These are phyloP conservation scores for Hippocampus mohnikei DNA, from an alignment of 2,113 vertebrate genomes.

Conservation along the genomic window DNA sequence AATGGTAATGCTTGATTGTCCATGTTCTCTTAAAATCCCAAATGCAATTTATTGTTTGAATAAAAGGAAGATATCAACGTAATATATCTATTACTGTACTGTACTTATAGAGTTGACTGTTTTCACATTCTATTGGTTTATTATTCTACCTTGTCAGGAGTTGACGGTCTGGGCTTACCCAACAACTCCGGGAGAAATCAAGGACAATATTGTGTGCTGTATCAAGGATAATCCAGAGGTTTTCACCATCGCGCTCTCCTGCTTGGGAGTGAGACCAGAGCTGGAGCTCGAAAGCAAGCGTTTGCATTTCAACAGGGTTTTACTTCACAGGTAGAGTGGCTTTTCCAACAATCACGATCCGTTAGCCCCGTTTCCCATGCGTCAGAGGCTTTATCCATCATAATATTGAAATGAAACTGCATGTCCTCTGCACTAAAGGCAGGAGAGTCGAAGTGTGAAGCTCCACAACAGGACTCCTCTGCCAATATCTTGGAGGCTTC, in stretches of 20 bases:
- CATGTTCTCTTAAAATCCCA: no score
- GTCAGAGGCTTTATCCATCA: not conserved
- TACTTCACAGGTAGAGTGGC: slow-evolving; percentile 77
- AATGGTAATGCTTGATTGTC: no score
- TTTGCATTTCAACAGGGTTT: slow-evolving; percentile 78
- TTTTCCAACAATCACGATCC: not conserved
- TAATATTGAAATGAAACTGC: not conserved
- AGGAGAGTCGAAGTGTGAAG: slow-evolving; percentile 62
- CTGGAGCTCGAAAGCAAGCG: slow-evolving; percentile 78
- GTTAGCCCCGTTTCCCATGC: not conserved
- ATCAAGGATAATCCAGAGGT: slow-evolving; percentile 82
- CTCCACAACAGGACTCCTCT: slow-evolving; percentile 75
- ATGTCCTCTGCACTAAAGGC: slow-evolving; percentile 55
- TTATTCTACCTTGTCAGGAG: slow-evolving; percentile 58
- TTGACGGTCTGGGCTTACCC: slow-evolving; percentile 87
- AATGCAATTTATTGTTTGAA: not conserved
- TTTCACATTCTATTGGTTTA: not conserved
- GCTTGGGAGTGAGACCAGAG: slow-evolving; percentile 81
- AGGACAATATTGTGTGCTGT: slow-evolving; percentile 82
- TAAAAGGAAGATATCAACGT: not conserved
- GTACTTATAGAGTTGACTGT: not conserved
- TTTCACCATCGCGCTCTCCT: slow-evolving; percentile 74
- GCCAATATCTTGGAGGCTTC: slow-evolving; percentile 79
- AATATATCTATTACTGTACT: not conserved
- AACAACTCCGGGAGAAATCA: slow-evolving; percentile 73